Evolutionary conservation across 37 sponge, comb jelly and placozoan species (phyloP).

Genomic region (Agelas oroides): DNA sequence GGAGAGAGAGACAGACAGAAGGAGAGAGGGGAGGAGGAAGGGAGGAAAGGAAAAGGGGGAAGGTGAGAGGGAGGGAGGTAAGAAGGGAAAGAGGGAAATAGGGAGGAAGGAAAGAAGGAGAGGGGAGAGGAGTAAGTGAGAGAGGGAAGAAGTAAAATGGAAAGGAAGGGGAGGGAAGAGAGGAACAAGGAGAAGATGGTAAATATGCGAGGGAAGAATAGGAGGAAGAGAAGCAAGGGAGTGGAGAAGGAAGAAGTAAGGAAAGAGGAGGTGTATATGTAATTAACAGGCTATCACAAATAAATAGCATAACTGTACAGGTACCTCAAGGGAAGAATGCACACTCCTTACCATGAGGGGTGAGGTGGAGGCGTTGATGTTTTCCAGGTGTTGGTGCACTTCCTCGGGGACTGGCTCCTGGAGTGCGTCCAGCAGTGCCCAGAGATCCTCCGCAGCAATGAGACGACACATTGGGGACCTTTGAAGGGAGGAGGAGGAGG

Average conservation of each 20-base stretch:
- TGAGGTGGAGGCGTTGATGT: slow-evolving; percentile 30
- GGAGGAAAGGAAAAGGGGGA: too few relatives aligned
- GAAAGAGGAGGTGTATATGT: too few relatives aligned
- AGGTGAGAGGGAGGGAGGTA: neutral
- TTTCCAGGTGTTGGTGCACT: slow-evolving; percentile 76
- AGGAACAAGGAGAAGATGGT: too few relatives aligned
- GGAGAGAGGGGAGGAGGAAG: too few relatives aligned
- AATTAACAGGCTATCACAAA: neutral
- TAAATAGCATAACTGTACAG: too few relatives aligned
- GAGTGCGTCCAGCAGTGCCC: slow-evolving; percentile 71
- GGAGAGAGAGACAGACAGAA: slow-evolving; percentile 17
- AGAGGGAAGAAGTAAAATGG: too few relatives aligned
- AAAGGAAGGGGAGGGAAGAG: too few relatives aligned
- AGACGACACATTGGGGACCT: slow-evolving; percentile 72
- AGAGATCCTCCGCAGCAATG: slow-evolving; percentile 69
- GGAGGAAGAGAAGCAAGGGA: neutral
- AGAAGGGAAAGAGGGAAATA: slow-evolving; percentile 11
- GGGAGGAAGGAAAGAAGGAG: too few relatives aligned
- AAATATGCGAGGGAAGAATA: too few relatives aligned
- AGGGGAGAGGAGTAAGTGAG: too few relatives aligned
- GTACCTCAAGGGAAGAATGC: too few relatives aligned
- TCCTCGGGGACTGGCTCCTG: slow-evolving; percentile 73
- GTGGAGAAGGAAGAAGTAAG: neutral
- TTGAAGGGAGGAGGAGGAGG: neutral
- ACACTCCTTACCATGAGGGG: slow-evolving; percentile 49